phyloP scores from a whole-genome alignment of 2,113 vertebrate species.

The Romanogobio albipinnatus region DNA sequence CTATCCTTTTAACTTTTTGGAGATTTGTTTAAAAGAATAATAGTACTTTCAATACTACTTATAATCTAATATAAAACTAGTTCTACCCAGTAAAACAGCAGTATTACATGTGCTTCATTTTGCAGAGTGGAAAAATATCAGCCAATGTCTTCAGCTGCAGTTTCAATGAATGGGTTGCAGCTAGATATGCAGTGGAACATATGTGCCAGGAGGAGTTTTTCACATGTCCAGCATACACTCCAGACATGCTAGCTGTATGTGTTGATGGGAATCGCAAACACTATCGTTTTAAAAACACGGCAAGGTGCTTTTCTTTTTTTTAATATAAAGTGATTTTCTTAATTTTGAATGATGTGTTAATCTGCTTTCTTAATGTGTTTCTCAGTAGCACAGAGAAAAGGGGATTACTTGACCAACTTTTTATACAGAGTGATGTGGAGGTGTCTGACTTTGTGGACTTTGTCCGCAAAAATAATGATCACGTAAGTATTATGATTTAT shows the following conservation, averaged over 20 bases:
- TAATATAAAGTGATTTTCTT: background rate
- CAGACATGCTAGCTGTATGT: background rate
- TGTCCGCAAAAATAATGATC: background rate
- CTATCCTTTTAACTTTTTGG: no score
- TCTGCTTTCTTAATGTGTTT: no score
- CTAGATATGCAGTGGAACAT: background rate
- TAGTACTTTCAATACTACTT: no score
- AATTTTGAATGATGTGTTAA: no score
- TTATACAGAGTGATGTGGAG: background rate
- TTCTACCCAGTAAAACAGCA: background rate
- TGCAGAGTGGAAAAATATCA: slow-evolving; percentile 13
- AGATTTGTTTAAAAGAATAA: no score
- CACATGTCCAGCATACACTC: background rate
- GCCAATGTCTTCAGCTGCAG: background rate
- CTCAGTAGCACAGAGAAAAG: no score
- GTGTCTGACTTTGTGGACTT: background rate
- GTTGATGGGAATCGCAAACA: background rate
- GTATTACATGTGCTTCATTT: background rate
- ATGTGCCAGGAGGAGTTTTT: slow-evolving; percentile 8
- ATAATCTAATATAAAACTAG: no score
- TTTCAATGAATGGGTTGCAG: slow-evolving; percentile 16
- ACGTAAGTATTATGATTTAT: background rate
- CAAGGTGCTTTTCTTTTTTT: background rate
- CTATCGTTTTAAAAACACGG: background rate
- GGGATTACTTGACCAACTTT: background rate